Percentiles rank a stretch among this genome's conserved stretches.
Conservation (phyloP, 2,797 vertebrate species). For the Halcyon leucocephala region DNA sequence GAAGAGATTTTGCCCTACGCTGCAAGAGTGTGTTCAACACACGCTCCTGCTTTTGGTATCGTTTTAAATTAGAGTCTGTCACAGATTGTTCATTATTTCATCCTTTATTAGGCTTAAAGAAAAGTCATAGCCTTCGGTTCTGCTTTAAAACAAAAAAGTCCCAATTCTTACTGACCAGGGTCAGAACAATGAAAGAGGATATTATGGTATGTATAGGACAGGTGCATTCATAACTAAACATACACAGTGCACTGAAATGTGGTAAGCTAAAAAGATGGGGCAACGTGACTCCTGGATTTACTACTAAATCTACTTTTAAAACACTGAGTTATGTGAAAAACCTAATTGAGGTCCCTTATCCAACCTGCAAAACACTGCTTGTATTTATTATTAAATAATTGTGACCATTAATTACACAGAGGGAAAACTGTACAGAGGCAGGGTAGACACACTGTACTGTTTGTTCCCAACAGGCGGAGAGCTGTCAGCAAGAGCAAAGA, state of each 20-base stretch:
- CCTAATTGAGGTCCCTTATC: background rate
- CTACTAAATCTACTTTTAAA: background rate
- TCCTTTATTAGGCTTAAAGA: background rate
- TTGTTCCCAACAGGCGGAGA: conserved; percentile 81
- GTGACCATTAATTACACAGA: background rate
- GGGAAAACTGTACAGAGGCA: background rate
- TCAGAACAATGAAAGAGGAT: conserved; percentile 23
- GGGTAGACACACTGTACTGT: background rate
- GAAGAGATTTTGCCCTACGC: background rate
- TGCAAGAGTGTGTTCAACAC: background rate
- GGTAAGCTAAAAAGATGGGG: background rate
- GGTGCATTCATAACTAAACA: background rate
- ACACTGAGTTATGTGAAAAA: background rate
- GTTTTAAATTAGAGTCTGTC: background rate
- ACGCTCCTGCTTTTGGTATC: background rate
- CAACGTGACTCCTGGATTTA: background rate
- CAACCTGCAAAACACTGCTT: background rate
- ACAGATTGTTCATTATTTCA: conserved; percentile 2
- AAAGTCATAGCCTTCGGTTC: conserved; percentile 9
- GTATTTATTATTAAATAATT: background rate
- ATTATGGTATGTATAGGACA: background rate
- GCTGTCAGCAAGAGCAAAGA: conserved; percentile 90
- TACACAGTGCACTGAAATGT: background rate
- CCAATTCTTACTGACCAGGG: background rate
- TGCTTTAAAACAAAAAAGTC: conserved; percentile 1